These are phyloP conservation scores for Baronia brevicornis DNA, from an alignment of 2,888 invertebrate species.

Conservation along the genomic window DNA sequence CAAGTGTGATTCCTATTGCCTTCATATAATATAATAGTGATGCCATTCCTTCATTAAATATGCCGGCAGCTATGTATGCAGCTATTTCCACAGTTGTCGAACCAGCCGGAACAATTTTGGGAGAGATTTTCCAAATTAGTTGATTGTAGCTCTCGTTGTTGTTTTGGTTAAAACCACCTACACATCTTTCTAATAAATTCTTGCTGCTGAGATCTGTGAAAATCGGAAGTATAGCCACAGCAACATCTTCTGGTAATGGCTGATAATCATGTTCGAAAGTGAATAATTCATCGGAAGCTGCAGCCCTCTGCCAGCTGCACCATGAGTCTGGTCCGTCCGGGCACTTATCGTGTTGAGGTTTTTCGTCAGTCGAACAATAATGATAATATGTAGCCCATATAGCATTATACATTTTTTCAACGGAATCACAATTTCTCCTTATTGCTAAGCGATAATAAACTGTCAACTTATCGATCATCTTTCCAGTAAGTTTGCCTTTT, in stretches of 20 bases:
- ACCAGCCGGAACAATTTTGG: too few relatives aligned
- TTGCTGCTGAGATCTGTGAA: constrained; percentile 29
- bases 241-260: constrained; percentile 24
- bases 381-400: constrained; percentile 23
- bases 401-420: constrained; percentile 26
- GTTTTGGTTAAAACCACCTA: constrained; percentile 33
- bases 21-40: too few relatives aligned
- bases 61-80: too few relatives aligned
- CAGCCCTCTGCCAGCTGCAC: constrained; percentile 13
- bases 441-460: constrained; percentile 33
- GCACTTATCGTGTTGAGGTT: constrained; percentile 14
- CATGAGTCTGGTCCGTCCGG: constrained; percentile 7
- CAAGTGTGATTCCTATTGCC: too few relatives aligned
- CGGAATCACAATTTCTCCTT: constrained; percentile 23
- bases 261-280: constrained; percentile 21
- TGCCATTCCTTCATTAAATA: too few relatives aligned
- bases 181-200: constrained; percentile 26
- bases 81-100: too few relatives aligned
- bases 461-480: constrained; percentile 28
- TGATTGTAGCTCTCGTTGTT: constrained; percentile 33
- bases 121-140: too few relatives aligned
- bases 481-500: constrained; percentile 22
- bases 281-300: constrained; percentile 2
- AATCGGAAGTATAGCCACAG: constrained; percentile 15
- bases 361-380: constrained; percentile 11